phyloP scores from a whole-genome alignment of 2,797 vertebrate genomes.

The Falco columbarius region DNA sequence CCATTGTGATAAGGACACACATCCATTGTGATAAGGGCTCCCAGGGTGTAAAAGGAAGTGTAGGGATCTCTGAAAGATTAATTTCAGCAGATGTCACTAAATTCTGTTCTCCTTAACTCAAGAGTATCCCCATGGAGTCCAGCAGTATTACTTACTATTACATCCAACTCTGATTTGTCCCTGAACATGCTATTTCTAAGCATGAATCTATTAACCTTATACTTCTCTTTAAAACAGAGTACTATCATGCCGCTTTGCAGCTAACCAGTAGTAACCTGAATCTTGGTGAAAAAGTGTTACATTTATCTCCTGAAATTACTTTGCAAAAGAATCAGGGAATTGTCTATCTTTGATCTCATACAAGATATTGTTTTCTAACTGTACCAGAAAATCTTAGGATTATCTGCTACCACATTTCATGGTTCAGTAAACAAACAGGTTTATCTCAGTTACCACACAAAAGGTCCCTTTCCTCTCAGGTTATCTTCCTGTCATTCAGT shows the following conservation, averaged over 20 bases:
- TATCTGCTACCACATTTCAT: background rate
- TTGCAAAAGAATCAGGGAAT: background rate
- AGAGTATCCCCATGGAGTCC: background rate
- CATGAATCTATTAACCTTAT: background rate
- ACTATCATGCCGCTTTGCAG: background rate
- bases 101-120: background rate
- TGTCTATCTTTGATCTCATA: background rate
- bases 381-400: background rate
- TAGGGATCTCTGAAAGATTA: background rate
- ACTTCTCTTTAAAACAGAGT: background rate
- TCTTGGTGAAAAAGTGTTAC: background rate
- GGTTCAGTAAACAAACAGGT: slow-evolving; percentile 3
- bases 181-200: background rate
- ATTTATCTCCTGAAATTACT: background rate
- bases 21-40: background rate
- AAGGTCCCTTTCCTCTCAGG: background rate
- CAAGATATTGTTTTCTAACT: background rate
- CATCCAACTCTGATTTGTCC: background rate
- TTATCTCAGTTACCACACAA: slow-evolving; percentile 2
- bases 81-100: background rate
- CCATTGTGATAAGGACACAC: background rate
- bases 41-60: accelerated
- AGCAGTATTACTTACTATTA: background rate
- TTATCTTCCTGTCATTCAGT: background rate
- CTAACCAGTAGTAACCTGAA: background rate